A percentile compares a stretch with the other conserved stretches of the same genome.
Conservation (phyloP, 30 jellyfish, hydroid and myxozoan species). For the Catostylus mosaicus region DNA sequence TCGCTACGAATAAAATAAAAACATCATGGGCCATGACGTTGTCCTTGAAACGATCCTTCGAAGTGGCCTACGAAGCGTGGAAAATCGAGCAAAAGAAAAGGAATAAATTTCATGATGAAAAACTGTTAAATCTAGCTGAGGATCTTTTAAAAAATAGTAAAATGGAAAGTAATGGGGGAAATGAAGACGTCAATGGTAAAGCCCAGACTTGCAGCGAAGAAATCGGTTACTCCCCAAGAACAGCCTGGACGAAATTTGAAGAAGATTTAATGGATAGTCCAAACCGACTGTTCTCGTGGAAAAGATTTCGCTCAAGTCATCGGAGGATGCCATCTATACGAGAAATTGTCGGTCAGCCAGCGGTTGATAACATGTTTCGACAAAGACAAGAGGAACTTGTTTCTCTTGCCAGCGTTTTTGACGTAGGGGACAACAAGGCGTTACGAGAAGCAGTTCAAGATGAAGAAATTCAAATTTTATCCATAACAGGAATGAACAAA, state of each 20-base stretch:
- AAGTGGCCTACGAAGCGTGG: conserved; percentile 59
- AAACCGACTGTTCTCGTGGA: conserved; percentile 31
- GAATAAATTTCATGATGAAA: conserved; percentile 24
- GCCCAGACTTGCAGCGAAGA: background rate
- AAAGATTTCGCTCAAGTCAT: background rate
- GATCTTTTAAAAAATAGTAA: conserved; percentile 15
- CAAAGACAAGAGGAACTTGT: conserved; percentile 24
- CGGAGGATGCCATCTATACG: conserved; percentile 48
- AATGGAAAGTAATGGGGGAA: background rate
- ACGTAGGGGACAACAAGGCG: conserved; percentile 51
- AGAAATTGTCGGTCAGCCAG: conserved; percentile 50
- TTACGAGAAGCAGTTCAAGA: conserved; percentile 26
- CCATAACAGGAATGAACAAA: conserved; percentile 49
- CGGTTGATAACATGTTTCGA: conserved; percentile 49
- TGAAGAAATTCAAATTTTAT: conserved; percentile 34
- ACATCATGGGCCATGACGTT: conserved; percentile 66
- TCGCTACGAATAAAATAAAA: conserved; percentile 22
- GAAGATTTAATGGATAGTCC: conserved; percentile 34
- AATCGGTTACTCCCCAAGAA: conserved; percentile 26
- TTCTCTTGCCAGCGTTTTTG: conserved; percentile 42
- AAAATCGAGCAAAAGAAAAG: conserved; percentile 40
- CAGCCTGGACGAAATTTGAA: conserved; percentile 50
- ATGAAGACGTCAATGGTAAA: background rate
- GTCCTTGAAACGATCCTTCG: conserved; percentile 47
- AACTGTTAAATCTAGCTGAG: conserved; percentile 39